Conservation (phyloP, 2,888 invertebrate genomes). For the Brenthis daphne region DNA sequence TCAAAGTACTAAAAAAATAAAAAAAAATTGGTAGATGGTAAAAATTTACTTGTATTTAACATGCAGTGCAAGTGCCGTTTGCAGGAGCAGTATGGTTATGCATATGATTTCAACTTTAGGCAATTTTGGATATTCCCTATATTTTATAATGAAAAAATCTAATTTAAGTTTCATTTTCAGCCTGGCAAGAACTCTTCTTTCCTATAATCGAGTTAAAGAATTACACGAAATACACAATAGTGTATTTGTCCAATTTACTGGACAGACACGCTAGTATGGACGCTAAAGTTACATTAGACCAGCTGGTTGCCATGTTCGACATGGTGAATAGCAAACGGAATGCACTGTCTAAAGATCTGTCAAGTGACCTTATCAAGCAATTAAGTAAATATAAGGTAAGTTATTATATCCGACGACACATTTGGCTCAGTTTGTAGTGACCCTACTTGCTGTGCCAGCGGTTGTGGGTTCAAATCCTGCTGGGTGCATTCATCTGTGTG, state of each 20-base stretch:
- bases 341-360: slow-evolving; percentile 78
- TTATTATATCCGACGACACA: background rate
- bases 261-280: slow-evolving; percentile 66
- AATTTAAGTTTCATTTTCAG: slow-evolving; percentile 61
- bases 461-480: too few relatives aligned
- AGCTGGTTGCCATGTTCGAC: slow-evolving; percentile 84
- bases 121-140: too few relatives aligned
- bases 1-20: too few relatives aligned
- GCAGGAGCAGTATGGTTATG: too few relatives aligned
- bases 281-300: slow-evolving; percentile 73
- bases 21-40: too few relatives aligned
- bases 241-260: slow-evolving; percentile 82
- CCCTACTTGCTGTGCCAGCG: too few relatives aligned
- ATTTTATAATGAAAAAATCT: background rate
- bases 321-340: slow-evolving; percentile 81
- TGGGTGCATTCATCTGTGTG: too few relatives aligned
- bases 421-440: too few relatives aligned
- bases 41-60: too few relatives aligned
- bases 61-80: too few relatives aligned
- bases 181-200: slow-evolving; percentile 89
- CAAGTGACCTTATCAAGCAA: slow-evolving; percentile 78
- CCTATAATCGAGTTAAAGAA: slow-evolving; percentile 87
- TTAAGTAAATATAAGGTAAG: slow-evolving; percentile 81
- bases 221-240: slow-evolving; percentile 85
- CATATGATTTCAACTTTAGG: too few relatives aligned